Base-by-base conservation (phyloP, 2,888 invertebrate species). In the Ganaspis brasiliensis region DNA sequence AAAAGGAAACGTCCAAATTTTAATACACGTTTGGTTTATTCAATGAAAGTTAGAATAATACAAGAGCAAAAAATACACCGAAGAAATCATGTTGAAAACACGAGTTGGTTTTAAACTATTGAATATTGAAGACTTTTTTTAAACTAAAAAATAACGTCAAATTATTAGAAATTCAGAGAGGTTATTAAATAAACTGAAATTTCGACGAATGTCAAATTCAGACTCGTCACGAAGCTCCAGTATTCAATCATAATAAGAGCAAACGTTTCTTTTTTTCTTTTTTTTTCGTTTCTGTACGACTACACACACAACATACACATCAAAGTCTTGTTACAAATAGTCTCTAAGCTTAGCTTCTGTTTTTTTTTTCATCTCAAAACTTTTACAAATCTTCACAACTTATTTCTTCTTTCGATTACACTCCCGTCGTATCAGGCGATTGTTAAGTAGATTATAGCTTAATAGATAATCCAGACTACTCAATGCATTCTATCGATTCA, bases 231-330 rank as follows among this genome's bases (percentile, higher is more conserved):
- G 24, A 26, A 24, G 26, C 55, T 37, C 61, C 12, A 19, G 12
- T 21, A 37, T 21, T 40, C n/a, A 49, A 52, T 67, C 74, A 57
- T 79, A 76, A 82, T 81, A 80, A 74, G 75, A 74, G 77, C 81
- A 81, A 77, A 79, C 81, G 77, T 75, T 75, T 83, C 71, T 52
- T 76, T 73, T 57, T 78, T 74, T 74, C 79, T 79, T 78, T 76
- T 81, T 72, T 78, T 79, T 82, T 85, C 85, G 85, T 84, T 85
- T 84, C 80, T 83, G 82, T 87, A 91, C 86, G 88, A 89, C 89
- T 90, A 91, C 90, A 90, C 90, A 91, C 91, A 90, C 90, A 90
- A 90, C 90, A 89, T 90, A 90, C 91, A 91, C 89, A 89, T 89
- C 19, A 85, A 85, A 89, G 86, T 89, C 85, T 86, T 83, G 83